Evolutionary conservation across 2,888 invertebrate genomes (phyloP).

Genomic region (Philhelius pedissequus): DNA sequence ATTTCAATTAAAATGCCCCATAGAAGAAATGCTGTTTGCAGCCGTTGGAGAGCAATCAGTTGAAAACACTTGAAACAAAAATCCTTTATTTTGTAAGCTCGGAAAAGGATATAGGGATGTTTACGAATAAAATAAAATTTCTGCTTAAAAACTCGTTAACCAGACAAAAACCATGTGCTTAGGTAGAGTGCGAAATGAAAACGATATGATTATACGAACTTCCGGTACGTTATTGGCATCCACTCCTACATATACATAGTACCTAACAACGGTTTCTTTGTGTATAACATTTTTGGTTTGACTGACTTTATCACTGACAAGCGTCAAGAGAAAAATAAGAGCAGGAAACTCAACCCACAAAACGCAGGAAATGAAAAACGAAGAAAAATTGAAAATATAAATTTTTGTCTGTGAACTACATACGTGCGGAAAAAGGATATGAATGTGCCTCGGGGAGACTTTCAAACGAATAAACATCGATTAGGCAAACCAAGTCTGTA

Average conservation of each 20-base stretch:
- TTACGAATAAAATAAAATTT: not conserved
- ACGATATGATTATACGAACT: constrained; percentile 29
- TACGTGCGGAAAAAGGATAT: not conserved
- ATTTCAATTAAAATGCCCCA: constrained; percentile 51
- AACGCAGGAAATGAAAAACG: not conserved
- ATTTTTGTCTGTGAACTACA: not conserved
- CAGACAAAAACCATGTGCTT: not conserved
- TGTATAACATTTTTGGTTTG: not conserved
- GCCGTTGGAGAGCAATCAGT: constrained; percentile 11
- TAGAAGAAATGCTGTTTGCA: not conserved
- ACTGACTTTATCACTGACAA: not conserved
- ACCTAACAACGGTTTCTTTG: constrained; percentile 8
- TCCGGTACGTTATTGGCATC: constrained; percentile 39
- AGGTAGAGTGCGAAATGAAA: constrained; percentile 14
- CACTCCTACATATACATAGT: too few relatives aligned
- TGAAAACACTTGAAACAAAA: constrained; percentile 7
- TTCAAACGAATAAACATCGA: constrained; percentile 60
- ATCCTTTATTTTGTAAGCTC: not conserved
- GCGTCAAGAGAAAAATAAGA: not conserved
- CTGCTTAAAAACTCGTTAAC: constrained; percentile 13
- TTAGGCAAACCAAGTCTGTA: constrained; percentile 55
- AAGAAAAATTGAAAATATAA: not conserved
- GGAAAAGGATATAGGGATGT: not conserved
- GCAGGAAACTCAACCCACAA: not conserved
- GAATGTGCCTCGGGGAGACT: constrained; percentile 37